Percentiles rank a stretch among this genome's conserved stretches.
Evolutionary conservation across 2,797 vertebrate genomes (phyloP).

Genomic region (Schizopygopsis malacanthus): DNA sequence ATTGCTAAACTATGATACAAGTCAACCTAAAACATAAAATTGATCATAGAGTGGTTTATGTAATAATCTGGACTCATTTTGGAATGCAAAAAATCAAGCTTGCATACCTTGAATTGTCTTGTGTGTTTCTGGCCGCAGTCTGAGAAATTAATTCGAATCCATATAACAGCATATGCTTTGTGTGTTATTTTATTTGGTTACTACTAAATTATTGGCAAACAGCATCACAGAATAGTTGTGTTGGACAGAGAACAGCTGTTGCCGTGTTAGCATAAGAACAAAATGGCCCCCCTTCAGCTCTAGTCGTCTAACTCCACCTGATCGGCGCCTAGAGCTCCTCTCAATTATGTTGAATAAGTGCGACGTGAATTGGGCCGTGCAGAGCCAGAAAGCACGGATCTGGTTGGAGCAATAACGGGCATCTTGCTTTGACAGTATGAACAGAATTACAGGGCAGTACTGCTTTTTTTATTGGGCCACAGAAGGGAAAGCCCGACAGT

Average conservation of each 20-base stretch:
- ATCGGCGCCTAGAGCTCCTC: constrained; percentile 50
- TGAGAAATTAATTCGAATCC: not conserved
- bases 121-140: not conserved
- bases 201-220: not conserved
- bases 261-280: constrained; percentile 68
- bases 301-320: constrained; percentile 65
- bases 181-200: not conserved
- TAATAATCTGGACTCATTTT: not conserved
- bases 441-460: constrained; percentile 28
- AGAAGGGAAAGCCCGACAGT: constrained; percentile 31
- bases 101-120: not conserved
- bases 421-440: constrained; percentile 15
- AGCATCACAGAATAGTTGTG: constrained; percentile 38
- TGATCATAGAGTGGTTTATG: not conserved
- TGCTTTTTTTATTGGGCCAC: constrained; percentile 35
- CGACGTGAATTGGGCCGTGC: not conserved
- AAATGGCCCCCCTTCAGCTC: constrained; percentile 71
- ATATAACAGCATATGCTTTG: not conserved
- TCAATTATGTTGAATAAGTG: constrained; percentile 35
- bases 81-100: not conserved
- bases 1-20: not conserved
- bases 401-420: not conserved
- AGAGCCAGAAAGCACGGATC: not conserved
- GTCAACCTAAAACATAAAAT: not conserved
- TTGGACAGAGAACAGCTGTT: constrained; percentile 74